A percentile compares a stretch with the other conserved stretches of the same genome.
phyloP scores from a whole-genome alignment of 2,113 vertebrate genomes.

The Calidris pugnax region DNA sequence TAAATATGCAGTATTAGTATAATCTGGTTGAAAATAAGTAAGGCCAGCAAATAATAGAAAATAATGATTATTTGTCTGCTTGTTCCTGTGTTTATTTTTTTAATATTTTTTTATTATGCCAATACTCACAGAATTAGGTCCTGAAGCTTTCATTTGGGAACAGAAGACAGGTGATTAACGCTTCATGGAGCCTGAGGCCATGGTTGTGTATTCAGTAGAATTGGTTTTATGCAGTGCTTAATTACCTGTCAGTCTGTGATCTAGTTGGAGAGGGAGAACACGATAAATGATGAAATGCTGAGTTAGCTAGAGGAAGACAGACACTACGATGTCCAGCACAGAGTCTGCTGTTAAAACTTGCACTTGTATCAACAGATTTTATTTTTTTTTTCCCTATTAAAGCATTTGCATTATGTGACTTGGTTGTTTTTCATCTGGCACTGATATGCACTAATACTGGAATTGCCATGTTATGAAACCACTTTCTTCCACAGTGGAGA shows the following conservation, averaged over 20 bases:
- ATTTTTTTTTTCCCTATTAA: neutral
- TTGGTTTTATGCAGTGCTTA: neutral
- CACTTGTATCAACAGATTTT: neutral
- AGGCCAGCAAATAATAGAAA: neutral
- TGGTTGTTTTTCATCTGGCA: neutral
- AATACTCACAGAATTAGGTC: accelerated
- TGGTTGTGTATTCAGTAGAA: neutral
- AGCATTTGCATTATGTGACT: neutral
- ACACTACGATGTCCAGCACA: neutral
- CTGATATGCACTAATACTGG: neutral
- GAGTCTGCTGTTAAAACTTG: neutral
- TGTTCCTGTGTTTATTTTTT: neutral
- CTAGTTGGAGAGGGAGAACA: neutral
- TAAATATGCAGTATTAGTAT: neutral
- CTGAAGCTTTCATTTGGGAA: neutral
- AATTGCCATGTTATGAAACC: neutral
- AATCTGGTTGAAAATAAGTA: neutral
- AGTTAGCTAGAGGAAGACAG: neutral
- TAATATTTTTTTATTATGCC: neutral
- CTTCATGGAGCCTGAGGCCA: neutral
- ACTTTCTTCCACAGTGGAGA: neutral
- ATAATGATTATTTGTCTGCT: neutral
- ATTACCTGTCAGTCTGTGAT: neutral
- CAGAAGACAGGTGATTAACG: neutral
- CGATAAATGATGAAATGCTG: neutral